These are phyloP conservation scores for Drosophila novamexicana DNA, from an alignment of 1,140 invertebrate genomes.

Conservation along the genomic window DNA sequence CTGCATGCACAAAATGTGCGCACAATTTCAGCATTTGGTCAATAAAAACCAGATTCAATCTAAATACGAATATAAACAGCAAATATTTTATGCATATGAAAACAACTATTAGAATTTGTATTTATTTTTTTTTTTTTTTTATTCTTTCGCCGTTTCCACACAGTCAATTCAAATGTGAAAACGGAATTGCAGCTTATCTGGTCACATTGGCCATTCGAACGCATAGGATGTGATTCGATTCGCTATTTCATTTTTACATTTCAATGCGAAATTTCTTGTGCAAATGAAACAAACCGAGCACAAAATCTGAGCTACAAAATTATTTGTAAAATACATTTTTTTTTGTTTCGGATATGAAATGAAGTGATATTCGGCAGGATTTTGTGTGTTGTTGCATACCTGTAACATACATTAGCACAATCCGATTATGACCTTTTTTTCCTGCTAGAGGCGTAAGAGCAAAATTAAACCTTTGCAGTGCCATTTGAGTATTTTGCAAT, in stretches of 20 bases:
- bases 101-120: background rate
- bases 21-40: slow-evolving; percentile 1
- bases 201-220: slow-evolving; percentile 1
- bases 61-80: background rate
- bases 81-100: slow-evolving; percentile 20
- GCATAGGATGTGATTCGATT: slow-evolving; percentile 21
- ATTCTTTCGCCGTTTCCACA: background rate
- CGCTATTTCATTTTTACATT: slow-evolving; percentile 17
- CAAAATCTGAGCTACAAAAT: background rate
- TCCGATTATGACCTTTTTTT: too few species aligned
- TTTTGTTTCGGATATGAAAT: too few species aligned
- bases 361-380: background rate
- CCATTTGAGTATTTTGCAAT: too few species aligned
- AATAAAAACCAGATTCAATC: slow-evolving; percentile 5
- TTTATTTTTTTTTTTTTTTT: background rate
- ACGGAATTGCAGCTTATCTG: slow-evolving; percentile 47
- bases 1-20: background rate
- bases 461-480: too few species aligned
- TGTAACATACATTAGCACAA: background rate
- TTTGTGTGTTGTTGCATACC: background rate
- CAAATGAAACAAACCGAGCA: slow-evolving; percentile 36
- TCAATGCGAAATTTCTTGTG: slow-evolving; percentile 56
- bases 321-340: background rate
- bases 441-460: too few species aligned
- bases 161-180: slow-evolving; percentile 22